Evolutionary conservation across 1,140 invertebrate species (phyloP).

Genomic region (Ganaspis sp.): DNA sequence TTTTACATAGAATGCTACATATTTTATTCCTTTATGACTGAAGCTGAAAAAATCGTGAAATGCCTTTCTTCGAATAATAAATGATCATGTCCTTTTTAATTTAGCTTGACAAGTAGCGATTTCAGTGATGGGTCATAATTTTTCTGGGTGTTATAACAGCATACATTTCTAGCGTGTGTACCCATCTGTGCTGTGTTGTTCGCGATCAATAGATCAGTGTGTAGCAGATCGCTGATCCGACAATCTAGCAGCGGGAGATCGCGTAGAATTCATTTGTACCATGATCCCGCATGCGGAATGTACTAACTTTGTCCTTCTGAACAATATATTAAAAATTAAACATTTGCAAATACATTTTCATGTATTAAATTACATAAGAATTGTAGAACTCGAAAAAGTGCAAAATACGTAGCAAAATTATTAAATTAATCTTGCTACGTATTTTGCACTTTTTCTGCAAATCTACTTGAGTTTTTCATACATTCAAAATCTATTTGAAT

Average conservation of each 20-base stretch:
- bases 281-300: slow-evolving; percentile 58
- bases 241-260: slow-evolving; percentile 71
- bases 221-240: slow-evolving; percentile 66
- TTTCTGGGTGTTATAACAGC: background rate
- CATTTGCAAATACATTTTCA: background rate
- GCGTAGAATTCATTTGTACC: slow-evolving; percentile 71
- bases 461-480: too few relatives aligned
- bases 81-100: background rate
- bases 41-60: too few relatives aligned
- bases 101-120: background rate
- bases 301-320: background rate
- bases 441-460: too few relatives aligned
- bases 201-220: slow-evolving; percentile 71
- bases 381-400: too few relatives aligned
- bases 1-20: too few relatives aligned
- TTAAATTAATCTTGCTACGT: too few relatives aligned
- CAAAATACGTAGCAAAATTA: too few relatives aligned
- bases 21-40: too few relatives aligned
- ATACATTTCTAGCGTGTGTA: slow-evolving; percentile 53
- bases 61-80: too few relatives aligned
- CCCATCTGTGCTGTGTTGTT: slow-evolving; percentile 56
- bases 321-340: background rate
- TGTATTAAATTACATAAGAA: too few relatives aligned
- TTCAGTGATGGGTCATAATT: background rate
- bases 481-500: too few relatives aligned